Evolutionary conservation across 1,140 invertebrate genomes (phyloP).

Genomic region (Marisa cornuarietis): DNA sequence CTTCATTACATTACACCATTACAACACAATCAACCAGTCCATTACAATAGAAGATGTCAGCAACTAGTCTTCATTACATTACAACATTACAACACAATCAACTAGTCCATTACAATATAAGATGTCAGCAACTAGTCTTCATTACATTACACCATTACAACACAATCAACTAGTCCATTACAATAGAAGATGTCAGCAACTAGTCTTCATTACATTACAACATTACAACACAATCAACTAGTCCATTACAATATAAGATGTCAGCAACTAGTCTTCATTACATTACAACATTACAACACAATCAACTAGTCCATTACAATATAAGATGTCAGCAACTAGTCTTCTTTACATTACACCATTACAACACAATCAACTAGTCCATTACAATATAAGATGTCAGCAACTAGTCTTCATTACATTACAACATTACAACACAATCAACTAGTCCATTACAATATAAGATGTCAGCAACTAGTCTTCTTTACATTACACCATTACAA

Average conservation of each 20-base stretch:
- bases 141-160: neutral
- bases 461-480: neutral
- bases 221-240: neutral
- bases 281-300: neutral
- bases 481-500: neutral
- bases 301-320: constrained; percentile 23
- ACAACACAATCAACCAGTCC: too few relatives aligned
- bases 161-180: constrained; percentile 7
- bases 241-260: neutral
- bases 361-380: constrained; percentile 13
- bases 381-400: too few relatives aligned
- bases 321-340: neutral
- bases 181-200: neutral
- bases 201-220: neutral
- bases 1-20: too few relatives aligned
- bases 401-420: neutral
- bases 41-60: too few relatives aligned
- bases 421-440: constrained; percentile 10
- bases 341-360: neutral
- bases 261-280: neutral
- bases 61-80: neutral
- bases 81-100: too few relatives aligned
- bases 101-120: too few relatives aligned
- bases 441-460: neutral
- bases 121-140: neutral